A percentile compares a stretch with the other conserved stretches of the same genome.
Evolutionary conservation across 2,113 vertebrate species (phyloP).

Genomic region (Telmatochromis brichardi): DNA sequence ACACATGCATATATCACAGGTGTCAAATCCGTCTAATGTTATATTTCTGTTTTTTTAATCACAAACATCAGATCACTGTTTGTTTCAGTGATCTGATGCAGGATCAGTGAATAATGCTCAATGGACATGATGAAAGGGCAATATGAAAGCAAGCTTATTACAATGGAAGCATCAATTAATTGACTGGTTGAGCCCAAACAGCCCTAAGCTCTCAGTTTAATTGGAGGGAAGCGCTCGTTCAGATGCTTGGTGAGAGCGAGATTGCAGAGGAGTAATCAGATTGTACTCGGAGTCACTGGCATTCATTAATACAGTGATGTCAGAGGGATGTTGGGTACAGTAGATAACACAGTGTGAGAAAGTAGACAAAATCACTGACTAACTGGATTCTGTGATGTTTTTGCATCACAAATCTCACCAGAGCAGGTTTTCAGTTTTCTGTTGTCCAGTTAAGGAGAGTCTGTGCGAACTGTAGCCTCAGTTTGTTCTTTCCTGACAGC

Average conservation of each 20-base stretch:
- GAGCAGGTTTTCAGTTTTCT: not conserved
- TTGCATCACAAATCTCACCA: not conserved
- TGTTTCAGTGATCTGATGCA: not conserved
- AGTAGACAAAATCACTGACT: not conserved
- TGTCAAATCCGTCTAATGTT: not conserved
- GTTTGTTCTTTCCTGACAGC: not conserved
- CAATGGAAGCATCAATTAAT: constrained; percentile 38
- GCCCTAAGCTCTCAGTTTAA: constrained; percentile 31
- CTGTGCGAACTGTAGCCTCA: not conserved
- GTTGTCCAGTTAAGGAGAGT: not conserved
- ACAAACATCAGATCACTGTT: not conserved
- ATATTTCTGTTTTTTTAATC: not conserved
- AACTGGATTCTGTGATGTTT: not conserved
- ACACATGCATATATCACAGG: not conserved
- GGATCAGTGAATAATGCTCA: not conserved
- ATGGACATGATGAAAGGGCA: not conserved
- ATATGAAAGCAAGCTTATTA: constrained; percentile 23
- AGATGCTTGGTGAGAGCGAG: not conserved
- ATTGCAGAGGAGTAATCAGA: not conserved
- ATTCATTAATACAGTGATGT: not conserved
- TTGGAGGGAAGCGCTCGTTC: not conserved
- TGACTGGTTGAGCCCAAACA: constrained; percentile 3
- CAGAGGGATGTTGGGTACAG: not conserved
- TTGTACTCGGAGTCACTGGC: not conserved
- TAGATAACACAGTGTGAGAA: not conserved